A percentile compares a stretch with the other conserved stretches of the same genome.
Evolutionary conservation across 2,888 invertebrate genomes (phyloP).

Genomic region (Eupithecia dodoneata): DNA sequence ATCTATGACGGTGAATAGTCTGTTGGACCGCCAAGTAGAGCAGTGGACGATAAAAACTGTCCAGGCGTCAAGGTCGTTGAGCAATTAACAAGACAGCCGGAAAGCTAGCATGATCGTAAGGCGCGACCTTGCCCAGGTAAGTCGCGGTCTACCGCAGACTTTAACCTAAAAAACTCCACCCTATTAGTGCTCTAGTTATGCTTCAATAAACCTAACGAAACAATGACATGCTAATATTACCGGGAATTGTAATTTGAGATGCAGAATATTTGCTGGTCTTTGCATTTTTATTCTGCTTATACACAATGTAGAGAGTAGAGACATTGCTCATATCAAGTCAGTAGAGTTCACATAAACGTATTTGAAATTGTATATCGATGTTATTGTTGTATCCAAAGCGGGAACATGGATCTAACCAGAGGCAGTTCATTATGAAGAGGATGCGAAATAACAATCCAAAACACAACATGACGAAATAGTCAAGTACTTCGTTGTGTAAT

Average conservation of each 20-base stretch:
- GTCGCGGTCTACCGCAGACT: constrained; percentile 67
- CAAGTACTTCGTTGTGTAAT: constrained; percentile 4
- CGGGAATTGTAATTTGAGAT: constrained; percentile 12
- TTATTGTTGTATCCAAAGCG: constrained; percentile 1
- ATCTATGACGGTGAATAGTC: constrained; percentile 46
- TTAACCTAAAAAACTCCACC: constrained; percentile 65
- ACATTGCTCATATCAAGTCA: not conserved
- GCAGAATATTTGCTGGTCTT: constrained; percentile 11
- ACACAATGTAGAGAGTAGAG: not conserved
- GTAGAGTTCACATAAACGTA: not conserved
- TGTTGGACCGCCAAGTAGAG: constrained; percentile 48
- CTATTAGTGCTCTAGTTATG: constrained; percentile 53
- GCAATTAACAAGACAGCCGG: constrained; percentile 57
- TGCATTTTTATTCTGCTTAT: constrained; percentile 7
- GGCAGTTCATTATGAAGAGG: constrained; percentile 2
- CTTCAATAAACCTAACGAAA: constrained; percentile 53
- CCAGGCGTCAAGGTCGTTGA: constrained; percentile 65
- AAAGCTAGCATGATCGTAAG: constrained; percentile 61
- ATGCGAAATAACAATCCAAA: constrained; percentile 18
- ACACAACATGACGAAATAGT: constrained; percentile 10
- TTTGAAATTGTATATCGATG: not conserved
- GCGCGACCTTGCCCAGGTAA: constrained; percentile 68
- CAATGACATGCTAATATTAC: constrained; percentile 6
- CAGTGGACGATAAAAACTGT: constrained; percentile 59
- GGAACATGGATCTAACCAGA: not conserved